Conservation (phyloP, 2,888 invertebrate genomes). For the Tiliacea citrago region DNA sequence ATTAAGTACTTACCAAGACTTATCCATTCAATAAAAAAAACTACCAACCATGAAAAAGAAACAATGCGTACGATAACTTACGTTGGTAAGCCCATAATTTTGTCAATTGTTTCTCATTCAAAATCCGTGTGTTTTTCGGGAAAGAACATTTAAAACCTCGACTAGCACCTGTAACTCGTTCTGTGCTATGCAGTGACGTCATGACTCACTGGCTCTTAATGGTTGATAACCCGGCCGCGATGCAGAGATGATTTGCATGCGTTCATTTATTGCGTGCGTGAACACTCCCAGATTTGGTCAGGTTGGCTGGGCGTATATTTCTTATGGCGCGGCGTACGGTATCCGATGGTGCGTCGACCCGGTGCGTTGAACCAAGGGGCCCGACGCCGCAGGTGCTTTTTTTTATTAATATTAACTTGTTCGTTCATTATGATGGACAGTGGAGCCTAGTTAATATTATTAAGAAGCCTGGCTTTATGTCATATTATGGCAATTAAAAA, state of each 20-base stretch:
- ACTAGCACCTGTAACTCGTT: conserved; percentile 86
- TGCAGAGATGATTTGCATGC: conserved; percentile 77
- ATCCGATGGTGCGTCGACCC: conserved; percentile 87
- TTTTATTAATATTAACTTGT: conserved; percentile 79
- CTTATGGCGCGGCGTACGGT: conserved; percentile 87
- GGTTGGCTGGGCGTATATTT: conserved; percentile 82
- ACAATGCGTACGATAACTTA: conserved; percentile 8
- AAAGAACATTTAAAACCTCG: conserved; percentile 76
- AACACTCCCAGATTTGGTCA: conserved; percentile 79
- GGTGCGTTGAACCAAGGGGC: conserved; percentile 87
- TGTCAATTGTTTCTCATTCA: conserved; percentile 35
- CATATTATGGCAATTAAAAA: conserved; percentile 23
- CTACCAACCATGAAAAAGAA: conserved; percentile 26
- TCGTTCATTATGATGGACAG: conserved; percentile 67
- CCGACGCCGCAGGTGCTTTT: conserved; percentile 78
- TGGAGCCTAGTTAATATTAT: conserved; percentile 56
- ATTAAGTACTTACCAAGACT: conserved; percentile 18
- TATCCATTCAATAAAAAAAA: conserved; percentile 19
- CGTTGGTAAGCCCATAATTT: conserved; percentile 36
- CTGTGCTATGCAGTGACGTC: conserved; percentile 86
- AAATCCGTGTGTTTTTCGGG: conserved; percentile 67
- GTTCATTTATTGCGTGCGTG: conserved; percentile 73
- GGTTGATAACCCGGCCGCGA: conserved; percentile 76
- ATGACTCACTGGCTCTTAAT: conserved; percentile 75
- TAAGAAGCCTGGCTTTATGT: conserved; percentile 37